These are phyloP conservation scores for Camelus dromedarius DNA, from an alignment of 2,113 vertebrate species.

Conservation along the genomic window DNA sequence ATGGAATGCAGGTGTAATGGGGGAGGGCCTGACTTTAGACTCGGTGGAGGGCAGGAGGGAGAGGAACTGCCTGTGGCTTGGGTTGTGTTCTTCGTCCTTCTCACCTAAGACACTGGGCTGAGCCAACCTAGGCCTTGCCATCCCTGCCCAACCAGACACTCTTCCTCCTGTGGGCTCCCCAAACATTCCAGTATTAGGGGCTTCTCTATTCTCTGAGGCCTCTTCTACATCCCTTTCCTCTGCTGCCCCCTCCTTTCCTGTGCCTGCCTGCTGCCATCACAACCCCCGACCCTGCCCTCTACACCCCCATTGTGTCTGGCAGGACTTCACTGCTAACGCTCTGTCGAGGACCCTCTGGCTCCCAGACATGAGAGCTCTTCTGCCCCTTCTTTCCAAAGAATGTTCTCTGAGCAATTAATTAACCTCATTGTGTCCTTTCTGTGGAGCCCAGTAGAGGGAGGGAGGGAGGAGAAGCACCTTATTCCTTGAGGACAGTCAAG, in stretches of 20 bases:
- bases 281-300: neutral
- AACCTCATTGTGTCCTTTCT: conserved; percentile 67
- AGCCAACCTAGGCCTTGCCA: neutral
- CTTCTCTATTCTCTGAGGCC: neutral
- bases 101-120: neutral
- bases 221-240: neutral
- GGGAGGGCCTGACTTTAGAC: neutral
- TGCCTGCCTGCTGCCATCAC: neutral
- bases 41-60: neutral
- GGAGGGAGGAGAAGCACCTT: neutral
- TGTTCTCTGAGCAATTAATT: conserved; percentile 69
- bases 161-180: neutral
- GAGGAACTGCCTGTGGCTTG: neutral
- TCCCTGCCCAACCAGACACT: neutral
- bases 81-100: neutral
- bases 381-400: conserved; percentile 46
- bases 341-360: neutral
- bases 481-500: conserved; percentile 10
- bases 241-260: neutral
- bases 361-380: neutral
- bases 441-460: neutral
- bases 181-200: neutral
- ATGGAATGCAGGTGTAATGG: neutral
- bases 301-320: rapidly evolving
- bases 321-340: neutral